phyloP scores from a whole-genome alignment of 2,797 vertebrate genomes.

The Oryzias sinensis region DNA sequence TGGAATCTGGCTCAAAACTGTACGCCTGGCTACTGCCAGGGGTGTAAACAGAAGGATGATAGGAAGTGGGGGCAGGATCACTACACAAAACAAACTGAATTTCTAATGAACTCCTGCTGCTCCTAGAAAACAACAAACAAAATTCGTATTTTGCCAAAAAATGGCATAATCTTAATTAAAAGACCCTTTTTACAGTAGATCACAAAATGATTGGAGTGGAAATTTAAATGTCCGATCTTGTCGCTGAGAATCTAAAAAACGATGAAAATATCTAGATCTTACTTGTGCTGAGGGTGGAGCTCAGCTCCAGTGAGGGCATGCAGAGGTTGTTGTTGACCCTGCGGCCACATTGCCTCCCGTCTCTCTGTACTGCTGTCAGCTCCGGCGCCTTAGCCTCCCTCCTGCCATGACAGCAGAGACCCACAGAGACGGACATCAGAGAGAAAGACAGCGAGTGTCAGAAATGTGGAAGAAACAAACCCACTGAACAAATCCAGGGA shows the following conservation, averaged over 20 bases:
- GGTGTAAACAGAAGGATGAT: no score
- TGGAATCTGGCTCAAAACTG: no score
- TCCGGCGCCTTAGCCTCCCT: conserved; percentile 72
- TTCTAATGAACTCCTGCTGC: no score
- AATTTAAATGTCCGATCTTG: no score
- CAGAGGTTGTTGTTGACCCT: conserved; percentile 80
- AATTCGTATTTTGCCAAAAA: no score
- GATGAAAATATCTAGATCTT: conserved; percentile 13
- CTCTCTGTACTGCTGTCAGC: conserved; percentile 61
- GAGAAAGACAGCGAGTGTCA: conserved; percentile 56
- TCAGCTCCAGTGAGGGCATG: conserved; percentile 81
- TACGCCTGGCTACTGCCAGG: no score
- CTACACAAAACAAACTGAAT: no score
- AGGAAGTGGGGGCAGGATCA: no score
- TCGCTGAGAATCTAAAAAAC: not conserved
- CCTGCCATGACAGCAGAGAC: conserved; percentile 56
- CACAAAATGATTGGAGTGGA: no score
- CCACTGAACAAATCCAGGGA: conserved; percentile 14
- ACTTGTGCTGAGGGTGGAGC: conserved; percentile 81
- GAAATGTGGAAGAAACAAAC: conserved; percentile 1
- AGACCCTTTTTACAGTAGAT: no score
- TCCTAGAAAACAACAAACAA: no score
- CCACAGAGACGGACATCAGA: conserved; percentile 46
- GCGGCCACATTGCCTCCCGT: conserved; percentile 81
- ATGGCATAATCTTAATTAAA: no score